Evolutionary conservation across 2,888 invertebrate genomes (phyloP), one percentile per base, ranked within the genome.

Genomic region (Caenorhabditis imperialis): DNA sequence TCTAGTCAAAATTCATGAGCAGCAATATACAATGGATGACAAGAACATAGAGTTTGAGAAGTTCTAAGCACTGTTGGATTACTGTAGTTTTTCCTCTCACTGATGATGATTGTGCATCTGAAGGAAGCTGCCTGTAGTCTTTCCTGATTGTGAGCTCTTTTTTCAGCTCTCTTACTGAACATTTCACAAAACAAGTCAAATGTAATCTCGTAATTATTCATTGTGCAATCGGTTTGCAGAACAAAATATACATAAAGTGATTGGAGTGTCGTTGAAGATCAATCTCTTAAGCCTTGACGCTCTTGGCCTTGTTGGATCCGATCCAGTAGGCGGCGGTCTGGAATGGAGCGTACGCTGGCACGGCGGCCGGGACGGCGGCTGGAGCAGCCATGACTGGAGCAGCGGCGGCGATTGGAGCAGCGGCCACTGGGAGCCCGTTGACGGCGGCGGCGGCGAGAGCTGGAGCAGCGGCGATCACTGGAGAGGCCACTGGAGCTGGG

Each of bases 321-420:
- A 63, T 61, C 65, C 58, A 76, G 50, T 65, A 63, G 37, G 76
- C 76, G 42, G 77, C 77, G 16, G 73, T 62, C 23, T 73, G 74
- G 74, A 77, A 74, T 61, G 77, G 77, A 53, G 77, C 70, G 38
- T 71, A 77, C 38, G 77, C 77, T 53, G 77, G 77, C 20, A 75
- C 77, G 44, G 60, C 77, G n/a, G 72, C 75, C 51, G 75, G 75
- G n/a, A 60, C 67, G 20, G 72, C 72, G 22, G 63, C 55, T 20
- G 63, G 63, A 48, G 45, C 53, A 27, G 44, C 48, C 10, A 45
- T 22, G 14, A 40, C 23, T 37, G 54, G 38, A 51, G 61, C 61
- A 22, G 51, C 55, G 27, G 53, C 38, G 25, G 12, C 35, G 10
- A 38, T 16, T 42, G 53, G 44, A 50, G 60, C 60, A 18, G 50